phyloP scores from a whole-genome alignment of 2,888 invertebrate species.

The Lycaena phlaeas region DNA sequence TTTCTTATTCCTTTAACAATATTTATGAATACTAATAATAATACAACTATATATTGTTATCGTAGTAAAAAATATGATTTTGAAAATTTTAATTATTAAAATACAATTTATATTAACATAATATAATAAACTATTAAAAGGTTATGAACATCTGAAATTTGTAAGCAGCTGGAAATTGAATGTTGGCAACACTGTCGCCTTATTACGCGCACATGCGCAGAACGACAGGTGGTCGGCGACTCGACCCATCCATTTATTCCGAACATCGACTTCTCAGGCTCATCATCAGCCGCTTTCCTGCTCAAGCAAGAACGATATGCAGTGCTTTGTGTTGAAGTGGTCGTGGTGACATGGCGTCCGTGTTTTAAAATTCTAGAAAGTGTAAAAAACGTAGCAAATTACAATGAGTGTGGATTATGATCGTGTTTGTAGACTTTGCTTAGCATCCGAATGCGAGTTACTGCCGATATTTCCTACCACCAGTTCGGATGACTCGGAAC shows the following conservation, averaged over 20 bases:
- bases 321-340: slow-evolving; percentile 71
- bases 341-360: slow-evolving; percentile 72
- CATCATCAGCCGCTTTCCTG: slow-evolving; percentile 74
- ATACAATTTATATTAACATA: too few relatives aligned
- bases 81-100: too few relatives aligned
- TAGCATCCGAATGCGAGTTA: slow-evolving; percentile 74
- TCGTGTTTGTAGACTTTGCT: slow-evolving; percentile 76
- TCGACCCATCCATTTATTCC: slow-evolving; percentile 65
- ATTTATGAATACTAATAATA: too few relatives aligned
- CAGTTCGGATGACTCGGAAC: slow-evolving; percentile 68
- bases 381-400: slow-evolving; percentile 45
- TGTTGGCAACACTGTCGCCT: slow-evolving; percentile 54
- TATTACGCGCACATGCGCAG: slow-evolving; percentile 73
- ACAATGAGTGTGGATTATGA: slow-evolving; percentile 71
- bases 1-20: too few relatives aligned
- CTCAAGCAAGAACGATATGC: slow-evolving; percentile 67
- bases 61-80: too few relatives aligned
- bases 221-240: slow-evolving; percentile 73
- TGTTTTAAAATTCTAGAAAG: slow-evolving; percentile 49
- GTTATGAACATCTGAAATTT: slow-evolving; percentile 38
- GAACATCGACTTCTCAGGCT: slow-evolving; percentile 73
- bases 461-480: slow-evolving; percentile 74
- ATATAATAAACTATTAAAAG: slow-evolving; percentile 1
- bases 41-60: too few relatives aligned
- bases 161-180: slow-evolving; percentile 32